Base-by-base conservation (phyloP, 2,797 vertebrate genomes). In the Morus bassanus region DNA sequence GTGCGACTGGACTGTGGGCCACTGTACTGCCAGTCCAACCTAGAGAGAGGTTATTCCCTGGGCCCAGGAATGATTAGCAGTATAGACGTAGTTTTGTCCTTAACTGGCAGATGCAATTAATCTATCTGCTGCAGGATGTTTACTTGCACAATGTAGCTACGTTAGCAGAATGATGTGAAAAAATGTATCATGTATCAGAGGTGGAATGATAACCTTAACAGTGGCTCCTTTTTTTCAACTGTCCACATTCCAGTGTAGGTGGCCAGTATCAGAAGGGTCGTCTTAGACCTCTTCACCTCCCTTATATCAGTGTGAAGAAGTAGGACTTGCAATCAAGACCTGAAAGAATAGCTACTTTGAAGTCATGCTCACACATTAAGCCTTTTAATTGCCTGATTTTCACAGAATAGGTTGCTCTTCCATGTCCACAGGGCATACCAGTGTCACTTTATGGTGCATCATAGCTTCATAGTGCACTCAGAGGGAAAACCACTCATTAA, bases 381-480 rank as follows among this genome's bases (percentile, higher is more conserved):
- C 59, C 80, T 95, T 96, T 95, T 95, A 97, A 94, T 88, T 94
- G 91, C 73, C 85, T 92, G 86, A 88, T 95, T 96, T 91, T 81
- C 53, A 56, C 41, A 63, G 89, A 84, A 73, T 72, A 33, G 68
- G 56, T 95, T 94, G 88, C 61, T 94, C 77, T 88, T 92, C 45
- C 81, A 53, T 90, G 74, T 92, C 95, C 91, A 81, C 45, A 31
- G 94, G 95, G 83, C 89, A 91, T 80, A 68, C 77, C 74, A 85
- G 77, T 96, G 92, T 96, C 88, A 82, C 91, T 93, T 96, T 90
- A 95, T 89, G 88, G 65, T 88, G 95, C 96, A 95, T 96, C 93
- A 84, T 91, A 88, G 80, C 59, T 95, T 79, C 65, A 28, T 33
- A 90, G 81, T 83, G 89, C 81, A 85, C 89, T 93, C 76, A 68